These are phyloP conservation scores for Centropus unirufus DNA, from an alignment of 2,113 vertebrate species.

Conservation along the genomic window DNA sequence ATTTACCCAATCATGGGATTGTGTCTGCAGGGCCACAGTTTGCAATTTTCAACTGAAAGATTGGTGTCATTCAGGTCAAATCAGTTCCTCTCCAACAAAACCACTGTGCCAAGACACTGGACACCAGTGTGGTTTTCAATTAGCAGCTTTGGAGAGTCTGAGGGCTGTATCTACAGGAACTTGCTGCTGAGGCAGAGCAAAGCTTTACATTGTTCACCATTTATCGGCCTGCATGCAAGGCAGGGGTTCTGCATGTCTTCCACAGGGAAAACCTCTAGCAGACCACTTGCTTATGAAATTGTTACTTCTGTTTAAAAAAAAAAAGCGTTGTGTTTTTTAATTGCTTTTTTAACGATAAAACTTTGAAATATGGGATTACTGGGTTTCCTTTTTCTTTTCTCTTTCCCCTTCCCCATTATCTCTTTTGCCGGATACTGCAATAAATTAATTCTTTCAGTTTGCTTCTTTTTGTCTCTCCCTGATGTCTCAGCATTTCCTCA, in stretches of 20 bases:
- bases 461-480: not conserved
- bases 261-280: not conserved
- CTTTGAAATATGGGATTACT: not conserved
- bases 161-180: not conserved
- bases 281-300: not conserved
- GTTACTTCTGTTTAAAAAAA: not conserved
- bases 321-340: not conserved
- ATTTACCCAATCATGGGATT: not conserved
- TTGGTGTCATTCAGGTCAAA: not conserved
- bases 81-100: not conserved
- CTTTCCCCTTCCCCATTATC: not conserved
- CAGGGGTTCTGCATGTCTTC: not conserved
- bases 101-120: not conserved
- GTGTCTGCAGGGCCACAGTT: not conserved
- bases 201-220: accelerated
- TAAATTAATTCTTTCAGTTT: not conserved
- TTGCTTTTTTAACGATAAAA: accelerated
- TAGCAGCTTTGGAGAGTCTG: not conserved
- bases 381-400: not conserved
- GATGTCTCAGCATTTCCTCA: not conserved
- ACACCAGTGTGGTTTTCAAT: not conserved
- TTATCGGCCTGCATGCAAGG: not conserved
- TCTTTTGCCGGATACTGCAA: not conserved
- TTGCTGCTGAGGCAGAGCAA: not conserved
- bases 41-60: not conserved